Conservation (phyloP, 2,888 invertebrate species). For the Falcaria lacertinaria region DNA sequence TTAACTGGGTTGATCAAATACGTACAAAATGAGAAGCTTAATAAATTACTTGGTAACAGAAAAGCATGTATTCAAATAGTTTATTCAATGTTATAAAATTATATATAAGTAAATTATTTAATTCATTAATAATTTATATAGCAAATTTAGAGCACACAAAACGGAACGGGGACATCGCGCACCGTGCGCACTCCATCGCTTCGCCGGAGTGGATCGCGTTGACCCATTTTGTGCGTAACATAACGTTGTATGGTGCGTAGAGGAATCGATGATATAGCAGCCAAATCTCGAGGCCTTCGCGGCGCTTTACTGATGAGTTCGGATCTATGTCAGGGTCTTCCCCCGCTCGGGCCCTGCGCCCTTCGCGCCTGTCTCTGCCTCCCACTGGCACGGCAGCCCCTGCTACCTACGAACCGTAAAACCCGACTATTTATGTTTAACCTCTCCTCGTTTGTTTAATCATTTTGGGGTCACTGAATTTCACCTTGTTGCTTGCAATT, state of each 20-base stretch:
- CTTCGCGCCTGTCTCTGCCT: slow-evolving; percentile 46
- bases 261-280: slow-evolving; percentile 73
- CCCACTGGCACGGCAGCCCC: slow-evolving; percentile 46
- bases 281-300: slow-evolving; percentile 70
- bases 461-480: slow-evolving; percentile 45
- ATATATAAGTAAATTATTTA: neutral
- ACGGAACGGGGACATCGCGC: slow-evolving; percentile 65
- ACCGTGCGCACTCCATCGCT: slow-evolving; percentile 51
- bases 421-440: slow-evolving; percentile 63
- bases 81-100: no score
- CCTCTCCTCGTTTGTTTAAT: slow-evolving; percentile 56
- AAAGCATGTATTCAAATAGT: no score
- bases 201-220: slow-evolving; percentile 50
- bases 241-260: slow-evolving; percentile 55
- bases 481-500: slow-evolving; percentile 18
- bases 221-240: slow-evolving; percentile 75
- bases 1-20: no score
- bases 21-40: no score
- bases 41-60: no score
- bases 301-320: slow-evolving; percentile 66
- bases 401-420: slow-evolving; percentile 63
- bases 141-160: slow-evolving; percentile 51
- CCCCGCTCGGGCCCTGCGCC: slow-evolving; percentile 60
- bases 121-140: slow-evolving; percentile 33
- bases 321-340: slow-evolving; percentile 77